Evolutionary conservation across 2,888 invertebrate species (phyloP).

Genomic region (Diachrysia chrysitis): DNA sequence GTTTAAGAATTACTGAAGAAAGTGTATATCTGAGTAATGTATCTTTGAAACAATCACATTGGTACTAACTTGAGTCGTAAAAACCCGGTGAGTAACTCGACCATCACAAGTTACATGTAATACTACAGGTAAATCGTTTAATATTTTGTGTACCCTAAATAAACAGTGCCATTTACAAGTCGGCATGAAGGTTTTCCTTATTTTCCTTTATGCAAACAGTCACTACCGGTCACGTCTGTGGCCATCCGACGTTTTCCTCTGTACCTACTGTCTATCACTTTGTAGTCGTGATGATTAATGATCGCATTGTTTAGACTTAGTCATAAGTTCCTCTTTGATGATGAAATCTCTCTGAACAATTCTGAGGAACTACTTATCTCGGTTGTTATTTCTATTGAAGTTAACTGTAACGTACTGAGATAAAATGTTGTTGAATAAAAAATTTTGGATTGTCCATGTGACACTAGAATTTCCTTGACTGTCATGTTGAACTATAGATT

Average conservation of each 20-base stretch:
- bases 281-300: slow-evolving; percentile 32
- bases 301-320: background rate
- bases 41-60: too few species aligned
- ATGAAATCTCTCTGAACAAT: background rate
- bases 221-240: slow-evolving; percentile 33
- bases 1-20: too few species aligned
- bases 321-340: background rate
- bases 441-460: too few species aligned
- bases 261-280: slow-evolving; percentile 19
- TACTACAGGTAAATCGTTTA: background rate
- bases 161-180: slow-evolving; percentile 7
- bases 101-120: background rate
- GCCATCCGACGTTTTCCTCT: slow-evolving; percentile 40
- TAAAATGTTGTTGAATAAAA: too few species aligned
- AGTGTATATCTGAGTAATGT: too few species aligned
- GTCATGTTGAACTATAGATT: too few species aligned
- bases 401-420: too few species aligned
- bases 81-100: background rate
- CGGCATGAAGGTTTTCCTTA: slow-evolving; percentile 35
- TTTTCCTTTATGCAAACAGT: slow-evolving; percentile 19
- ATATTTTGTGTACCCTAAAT: background rate
- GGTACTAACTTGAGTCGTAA: background rate
- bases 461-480: too few species aligned
- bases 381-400: background rate
- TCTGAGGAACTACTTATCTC: background rate